Evolutionary conservation across 2,888 invertebrate species (phyloP).

Genomic region (Malacosoma neustria): DNA sequence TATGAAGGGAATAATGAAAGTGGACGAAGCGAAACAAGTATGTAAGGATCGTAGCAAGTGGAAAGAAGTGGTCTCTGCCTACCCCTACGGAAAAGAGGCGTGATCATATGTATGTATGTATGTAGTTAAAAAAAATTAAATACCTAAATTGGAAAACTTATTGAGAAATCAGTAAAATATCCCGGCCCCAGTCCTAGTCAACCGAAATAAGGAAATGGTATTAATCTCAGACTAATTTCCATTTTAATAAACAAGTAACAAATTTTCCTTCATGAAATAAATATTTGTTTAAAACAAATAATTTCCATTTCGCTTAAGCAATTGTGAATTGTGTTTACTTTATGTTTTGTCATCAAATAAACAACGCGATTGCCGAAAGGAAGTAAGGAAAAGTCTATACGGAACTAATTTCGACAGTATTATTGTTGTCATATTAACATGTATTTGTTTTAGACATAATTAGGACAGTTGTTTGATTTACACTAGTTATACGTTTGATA

Average conservation of each 20-base stretch:
- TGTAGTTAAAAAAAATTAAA: no score
- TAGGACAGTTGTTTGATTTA: no score
- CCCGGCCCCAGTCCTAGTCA: background rate
- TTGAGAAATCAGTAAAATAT: background rate
- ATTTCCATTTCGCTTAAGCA: constrained; percentile 13
- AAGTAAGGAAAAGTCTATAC: constrained; percentile 17
- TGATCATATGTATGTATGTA: no score
- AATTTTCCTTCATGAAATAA: background rate
- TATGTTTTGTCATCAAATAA: constrained; percentile 44
- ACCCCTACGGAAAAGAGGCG: no score
- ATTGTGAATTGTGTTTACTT: constrained; percentile 19
- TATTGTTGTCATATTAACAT: no score
- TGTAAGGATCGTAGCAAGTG: no score
- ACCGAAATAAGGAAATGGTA: background rate
- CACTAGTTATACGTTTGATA: no score
- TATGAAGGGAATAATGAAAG: no score
- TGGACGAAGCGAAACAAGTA: no score
- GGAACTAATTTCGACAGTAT: background rate
- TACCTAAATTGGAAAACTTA: constrained; percentile 4
- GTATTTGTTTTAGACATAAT: no score
- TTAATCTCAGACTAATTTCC: background rate
- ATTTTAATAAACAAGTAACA: background rate
- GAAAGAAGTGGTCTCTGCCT: no score
- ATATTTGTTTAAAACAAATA: constrained; percentile 1
- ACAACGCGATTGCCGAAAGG: constrained; percentile 43